phyloP scores from a whole-genome alignment of 2,888 invertebrate species.

The Sinopyrophorus schimmeli region DNA sequence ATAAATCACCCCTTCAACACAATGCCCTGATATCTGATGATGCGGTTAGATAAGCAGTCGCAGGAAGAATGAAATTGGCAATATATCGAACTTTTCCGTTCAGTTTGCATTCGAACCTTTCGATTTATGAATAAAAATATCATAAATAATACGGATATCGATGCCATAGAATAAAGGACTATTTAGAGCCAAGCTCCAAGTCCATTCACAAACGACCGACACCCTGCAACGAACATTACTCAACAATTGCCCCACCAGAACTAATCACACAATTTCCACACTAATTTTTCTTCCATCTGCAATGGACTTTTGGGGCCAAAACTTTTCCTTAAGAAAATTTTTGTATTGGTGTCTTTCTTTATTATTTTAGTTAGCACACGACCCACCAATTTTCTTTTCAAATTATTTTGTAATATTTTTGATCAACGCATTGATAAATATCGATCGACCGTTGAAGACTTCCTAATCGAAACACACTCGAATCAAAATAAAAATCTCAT shows the following conservation, averaged over 20 bases:
- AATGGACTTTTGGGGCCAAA: no score
- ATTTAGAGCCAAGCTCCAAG: constrained; percentile 45
- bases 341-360: not conserved
- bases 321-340: no score
- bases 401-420: no score
- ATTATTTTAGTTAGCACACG: not conserved
- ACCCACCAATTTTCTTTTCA: no score
- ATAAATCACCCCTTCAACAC: constrained; percentile 51
- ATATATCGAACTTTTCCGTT: constrained; percentile 46
- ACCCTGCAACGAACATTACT: constrained; percentile 16
- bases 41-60: constrained; percentile 46
- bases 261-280: no score
- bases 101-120: constrained; percentile 48
- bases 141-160: constrained; percentile 50
- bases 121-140: constrained; percentile 53
- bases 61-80: constrained; percentile 45
- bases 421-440: no score
- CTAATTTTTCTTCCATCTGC: no score
- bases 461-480: constrained; percentile 9
- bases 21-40: constrained; percentile 47
- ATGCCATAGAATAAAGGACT: constrained; percentile 50
- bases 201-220: constrained; percentile 35
- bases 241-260: no score
- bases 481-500: constrained; percentile 13
- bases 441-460: no score